Percentiles rank a stretch among this genome's conserved stretches.
These are phyloP conservation scores for Callospermophilus lateralis DNA, from an alignment of 2,113 vertebrate species.

Conservation along the genomic window DNA sequence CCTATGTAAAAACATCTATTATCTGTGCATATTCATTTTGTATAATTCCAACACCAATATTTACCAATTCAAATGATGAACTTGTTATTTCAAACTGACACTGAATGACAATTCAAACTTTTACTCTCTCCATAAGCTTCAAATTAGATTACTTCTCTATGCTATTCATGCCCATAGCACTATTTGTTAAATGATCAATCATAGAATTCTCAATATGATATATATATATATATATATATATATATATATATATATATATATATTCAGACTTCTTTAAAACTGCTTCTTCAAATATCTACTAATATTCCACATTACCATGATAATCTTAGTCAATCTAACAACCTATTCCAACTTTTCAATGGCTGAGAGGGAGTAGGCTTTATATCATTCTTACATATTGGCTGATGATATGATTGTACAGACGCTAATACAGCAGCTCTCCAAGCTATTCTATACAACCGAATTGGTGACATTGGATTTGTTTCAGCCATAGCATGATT, in stretches of 20 bases:
- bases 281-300: not conserved
- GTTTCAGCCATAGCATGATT: no score
- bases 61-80: fast-evolving
- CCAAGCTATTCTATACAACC: no score
- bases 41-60: fast-evolving
- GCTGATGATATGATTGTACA: not conserved
- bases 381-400: not conserved
- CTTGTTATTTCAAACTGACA: not conserved
- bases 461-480: no score
- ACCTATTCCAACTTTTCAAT: not conserved
- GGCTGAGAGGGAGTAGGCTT: not conserved
- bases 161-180: not conserved
- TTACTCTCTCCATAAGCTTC: fast-evolving
- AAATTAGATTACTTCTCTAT: not conserved
- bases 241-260: no score
- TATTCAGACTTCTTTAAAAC: fast-evolving
- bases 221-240: no score
- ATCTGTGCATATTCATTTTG: fast-evolving
- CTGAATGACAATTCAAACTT: not conserved
- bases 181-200: not conserved
- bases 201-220: not conserved
- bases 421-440: no score
- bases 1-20: not conserved
- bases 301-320: not conserved
- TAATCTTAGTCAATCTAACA: not conserved